phyloP scores from a whole-genome alignment of 2,113 vertebrate species.

The Bungarus multicinctus region DNA sequence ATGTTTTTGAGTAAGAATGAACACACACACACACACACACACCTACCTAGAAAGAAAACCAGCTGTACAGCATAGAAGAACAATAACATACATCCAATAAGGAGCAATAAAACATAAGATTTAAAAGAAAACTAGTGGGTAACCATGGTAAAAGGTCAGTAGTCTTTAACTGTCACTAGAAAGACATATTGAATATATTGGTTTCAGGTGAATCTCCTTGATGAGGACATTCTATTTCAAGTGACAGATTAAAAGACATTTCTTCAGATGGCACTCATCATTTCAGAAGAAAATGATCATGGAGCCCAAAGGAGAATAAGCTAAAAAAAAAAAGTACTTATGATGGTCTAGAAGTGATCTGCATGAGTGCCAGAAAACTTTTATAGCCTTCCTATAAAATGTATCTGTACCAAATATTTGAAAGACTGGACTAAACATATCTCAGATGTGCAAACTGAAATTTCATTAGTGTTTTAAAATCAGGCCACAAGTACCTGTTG shows the following conservation, averaged over 20 bases:
- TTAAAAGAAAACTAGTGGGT: neutral
- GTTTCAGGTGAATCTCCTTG: neutral
- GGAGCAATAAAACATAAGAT: neutral
- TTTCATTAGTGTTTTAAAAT: neutral
- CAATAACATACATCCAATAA: neutral
- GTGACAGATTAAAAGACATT: neutral
- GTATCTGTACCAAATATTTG: neutral
- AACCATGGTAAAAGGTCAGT: neutral
- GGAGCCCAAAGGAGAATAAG: neutral
- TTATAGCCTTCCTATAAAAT: neutral
- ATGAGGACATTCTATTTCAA: neutral
- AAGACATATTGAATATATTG: neutral
- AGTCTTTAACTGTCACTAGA: neutral
- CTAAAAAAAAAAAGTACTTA: neutral
- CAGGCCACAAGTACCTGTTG: neutral
- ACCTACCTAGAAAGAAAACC: neutral
- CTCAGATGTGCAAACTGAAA: neutral
- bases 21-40: neutral
- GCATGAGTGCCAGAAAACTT: too few species aligned
- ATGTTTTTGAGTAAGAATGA: neutral
- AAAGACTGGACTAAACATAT: neutral
- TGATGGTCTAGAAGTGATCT: neutral
- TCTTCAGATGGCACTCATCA: neutral
- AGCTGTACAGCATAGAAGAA: neutral
- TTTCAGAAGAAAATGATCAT: neutral